Evolutionary conservation across 1,140 invertebrate species (phyloP).

Genomic region (Gonioctena quinquepunctata): DNA sequence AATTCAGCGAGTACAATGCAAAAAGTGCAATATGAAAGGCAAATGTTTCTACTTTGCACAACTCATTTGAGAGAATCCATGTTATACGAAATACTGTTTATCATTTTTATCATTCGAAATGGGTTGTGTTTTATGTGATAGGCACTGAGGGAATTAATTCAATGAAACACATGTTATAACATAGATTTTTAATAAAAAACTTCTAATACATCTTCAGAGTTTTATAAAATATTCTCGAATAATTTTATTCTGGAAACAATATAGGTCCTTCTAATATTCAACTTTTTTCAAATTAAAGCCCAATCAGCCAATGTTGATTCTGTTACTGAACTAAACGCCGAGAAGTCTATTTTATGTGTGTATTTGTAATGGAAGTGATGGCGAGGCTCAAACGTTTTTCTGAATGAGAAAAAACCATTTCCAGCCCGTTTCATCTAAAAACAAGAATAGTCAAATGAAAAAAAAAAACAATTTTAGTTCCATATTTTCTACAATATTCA

Average conservation of each 20-base stretch:
- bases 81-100: constrained; percentile 14
- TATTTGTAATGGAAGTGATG: neutral
- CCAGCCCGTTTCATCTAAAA: constrained; percentile 19
- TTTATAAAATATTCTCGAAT: constrained; percentile 3
- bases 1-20: neutral
- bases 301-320: neutral
- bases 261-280: neutral
- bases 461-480: neutral
- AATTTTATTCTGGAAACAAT: constrained; percentile 5
- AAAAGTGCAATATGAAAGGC: neutral
- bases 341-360: neutral
- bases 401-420: constrained; percentile 21
- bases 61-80: neutral
- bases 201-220: neutral
- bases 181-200: constrained; percentile 8
- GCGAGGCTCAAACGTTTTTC: constrained; percentile 17
- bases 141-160: neutral
- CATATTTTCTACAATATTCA: too few relatives aligned
- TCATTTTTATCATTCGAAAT: neutral
- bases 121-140: neutral
- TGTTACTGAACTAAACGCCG: neutral
- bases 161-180: constrained; percentile 14
- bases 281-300: neutral
- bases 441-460: constrained; percentile 8
- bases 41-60: neutral